Conservation (phyloP, 1,140 invertebrate species). For the Zeugodacus cucurbitae region DNA sequence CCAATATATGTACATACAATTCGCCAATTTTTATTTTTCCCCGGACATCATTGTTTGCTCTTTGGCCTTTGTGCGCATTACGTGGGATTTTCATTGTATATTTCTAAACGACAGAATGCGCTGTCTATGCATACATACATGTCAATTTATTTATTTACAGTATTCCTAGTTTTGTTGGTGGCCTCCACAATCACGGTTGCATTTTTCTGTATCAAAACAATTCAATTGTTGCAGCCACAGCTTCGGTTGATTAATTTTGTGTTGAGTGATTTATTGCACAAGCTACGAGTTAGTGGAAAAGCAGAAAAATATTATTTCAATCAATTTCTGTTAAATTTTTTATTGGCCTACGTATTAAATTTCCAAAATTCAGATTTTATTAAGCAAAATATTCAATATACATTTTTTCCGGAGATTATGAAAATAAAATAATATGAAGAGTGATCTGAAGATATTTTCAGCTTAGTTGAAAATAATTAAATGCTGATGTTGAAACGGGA, state of each 20-base stretch:
- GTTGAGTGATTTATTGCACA: background rate
- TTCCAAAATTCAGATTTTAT: too few relatives aligned
- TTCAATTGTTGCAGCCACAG: background rate
- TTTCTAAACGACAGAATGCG: background rate
- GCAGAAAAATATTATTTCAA: background rate
- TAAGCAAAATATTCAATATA: too few relatives aligned
- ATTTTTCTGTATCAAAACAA: background rate
- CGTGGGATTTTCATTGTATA: background rate
- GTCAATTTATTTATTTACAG: background rate
- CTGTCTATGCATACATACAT: background rate
- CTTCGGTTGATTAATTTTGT: background rate
- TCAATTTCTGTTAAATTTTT: background rate
- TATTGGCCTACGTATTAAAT: background rate
- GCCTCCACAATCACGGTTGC: background rate
- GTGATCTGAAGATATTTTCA: too few relatives aligned
- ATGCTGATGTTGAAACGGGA: too few relatives aligned
- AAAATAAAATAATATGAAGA: too few relatives aligned
- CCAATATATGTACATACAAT: too few relatives aligned
- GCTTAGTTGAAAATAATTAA: too few relatives aligned
- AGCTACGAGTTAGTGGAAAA: background rate
- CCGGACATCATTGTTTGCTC: background rate
- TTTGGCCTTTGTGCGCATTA: background rate
- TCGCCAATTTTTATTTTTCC: background rate
- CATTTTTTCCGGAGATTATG: too few relatives aligned
- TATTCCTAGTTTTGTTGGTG: background rate